Conservation (phyloP, 2,113 vertebrate species). For the Nothocercus nigrocapillus region DNA sequence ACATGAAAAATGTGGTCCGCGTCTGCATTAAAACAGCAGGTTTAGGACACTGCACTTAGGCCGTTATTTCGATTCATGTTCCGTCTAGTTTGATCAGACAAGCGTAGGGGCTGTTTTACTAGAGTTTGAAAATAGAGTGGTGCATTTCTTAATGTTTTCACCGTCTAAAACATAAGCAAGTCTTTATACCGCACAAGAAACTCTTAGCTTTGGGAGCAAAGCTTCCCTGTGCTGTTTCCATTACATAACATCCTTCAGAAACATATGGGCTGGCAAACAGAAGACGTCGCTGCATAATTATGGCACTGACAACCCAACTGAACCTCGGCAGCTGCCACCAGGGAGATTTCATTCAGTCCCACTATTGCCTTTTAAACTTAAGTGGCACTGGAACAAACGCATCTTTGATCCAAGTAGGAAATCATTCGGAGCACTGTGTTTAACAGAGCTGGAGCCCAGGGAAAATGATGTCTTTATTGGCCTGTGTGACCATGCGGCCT, state of each 20-base stretch:
- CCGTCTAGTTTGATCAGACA: background rate
- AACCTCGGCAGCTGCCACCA: conserved; percentile 59
- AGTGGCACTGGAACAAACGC: conserved; percentile 70
- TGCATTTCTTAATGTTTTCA: background rate
- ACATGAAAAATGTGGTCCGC: background rate
- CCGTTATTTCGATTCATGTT: background rate
- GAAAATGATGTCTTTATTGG: conserved; percentile 64
- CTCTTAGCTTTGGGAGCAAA: background rate
- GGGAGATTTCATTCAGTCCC: conserved; percentile 59
- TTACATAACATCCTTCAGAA: conserved; percentile 36
- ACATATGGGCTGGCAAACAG: conserved; percentile 12
- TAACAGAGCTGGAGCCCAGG: conserved; percentile 43
- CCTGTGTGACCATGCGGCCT: background rate
- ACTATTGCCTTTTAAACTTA: conserved; percentile 66
- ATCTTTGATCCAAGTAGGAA: conserved; percentile 71
- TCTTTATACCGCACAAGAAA: background rate
- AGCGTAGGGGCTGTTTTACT: background rate
- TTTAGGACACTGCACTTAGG: background rate
- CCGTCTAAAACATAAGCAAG: background rate
- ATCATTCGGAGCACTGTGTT: conserved; percentile 63
- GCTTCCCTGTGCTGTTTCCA: background rate
- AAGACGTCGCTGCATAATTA: conserved; percentile 11
- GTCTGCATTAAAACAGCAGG: background rate
- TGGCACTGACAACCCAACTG: conserved; percentile 47
- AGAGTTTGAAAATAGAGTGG: background rate